Conservation (phyloP, 2,113 vertebrate genomes). For the Lipophrys pholis region DNA sequence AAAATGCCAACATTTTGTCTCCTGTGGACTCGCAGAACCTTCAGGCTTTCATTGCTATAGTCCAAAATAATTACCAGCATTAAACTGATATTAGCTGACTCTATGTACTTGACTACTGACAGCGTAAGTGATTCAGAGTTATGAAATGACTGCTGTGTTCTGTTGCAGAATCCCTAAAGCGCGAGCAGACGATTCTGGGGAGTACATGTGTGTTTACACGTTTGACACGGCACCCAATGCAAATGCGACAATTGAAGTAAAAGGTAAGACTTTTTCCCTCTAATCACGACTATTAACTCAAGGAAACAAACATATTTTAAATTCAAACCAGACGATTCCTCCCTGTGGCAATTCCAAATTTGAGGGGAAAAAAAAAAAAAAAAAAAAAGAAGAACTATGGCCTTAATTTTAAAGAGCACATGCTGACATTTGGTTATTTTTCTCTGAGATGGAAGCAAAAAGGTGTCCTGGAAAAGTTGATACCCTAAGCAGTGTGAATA, state of each 20-base stretch:
- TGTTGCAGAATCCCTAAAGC: conserved; percentile 90
- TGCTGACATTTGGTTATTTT: conserved; percentile 8
- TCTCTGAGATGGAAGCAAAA: conserved; percentile 9
- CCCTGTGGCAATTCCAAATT: background rate
- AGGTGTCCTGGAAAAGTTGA: conserved; percentile 35
- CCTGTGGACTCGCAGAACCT: conserved; percentile 15
- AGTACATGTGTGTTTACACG: conserved; percentile 96
- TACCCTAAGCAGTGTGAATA: conserved; percentile 46
- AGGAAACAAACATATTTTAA: background rate
- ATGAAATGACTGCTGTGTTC: conserved; percentile 24
- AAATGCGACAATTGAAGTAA: conserved; percentile 97
- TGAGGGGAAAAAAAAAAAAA: too few relatives aligned
- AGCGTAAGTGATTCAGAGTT: conserved; percentile 17
- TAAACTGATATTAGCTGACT: conserved; percentile 39
- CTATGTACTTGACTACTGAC: conserved; percentile 20
- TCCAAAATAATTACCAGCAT: conserved; percentile 49
- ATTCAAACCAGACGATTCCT: background rate
- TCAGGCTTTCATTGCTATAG: conserved; percentile 34
- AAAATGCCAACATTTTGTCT: conserved; percentile 47
- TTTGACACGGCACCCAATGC: conserved; percentile 90
- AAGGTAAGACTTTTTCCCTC: conserved; percentile 86
- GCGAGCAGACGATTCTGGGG: conserved; percentile 93
- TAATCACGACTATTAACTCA: background rate
- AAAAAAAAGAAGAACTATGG: background rate
- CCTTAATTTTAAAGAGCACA: background rate